Conservation (phyloP, 2,888 invertebrate species). For the Sycophila texana region DNA sequence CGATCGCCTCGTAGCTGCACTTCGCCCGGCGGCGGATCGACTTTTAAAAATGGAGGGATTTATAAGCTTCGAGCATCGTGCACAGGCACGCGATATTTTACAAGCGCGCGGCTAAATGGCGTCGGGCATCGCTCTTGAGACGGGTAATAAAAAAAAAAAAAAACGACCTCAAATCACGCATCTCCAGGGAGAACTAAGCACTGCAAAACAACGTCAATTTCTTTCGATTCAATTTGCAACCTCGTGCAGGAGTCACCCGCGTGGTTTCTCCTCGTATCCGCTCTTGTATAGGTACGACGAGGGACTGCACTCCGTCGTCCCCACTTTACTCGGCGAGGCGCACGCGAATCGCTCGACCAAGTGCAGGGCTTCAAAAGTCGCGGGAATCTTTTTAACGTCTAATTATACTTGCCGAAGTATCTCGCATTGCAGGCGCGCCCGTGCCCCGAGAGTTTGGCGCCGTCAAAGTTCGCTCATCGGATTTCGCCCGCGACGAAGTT, state of each 20-base stretch:
- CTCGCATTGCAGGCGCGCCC: too few species aligned
- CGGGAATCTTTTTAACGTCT: too few species aligned
- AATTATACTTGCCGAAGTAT: too few species aligned
- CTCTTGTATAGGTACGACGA: not conserved
- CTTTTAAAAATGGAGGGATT: constrained; percentile 16
- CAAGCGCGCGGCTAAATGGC: constrained; percentile 9
- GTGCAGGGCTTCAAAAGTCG: too few species aligned
- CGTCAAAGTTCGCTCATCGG: too few species aligned
- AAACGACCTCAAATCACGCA: constrained; percentile 1
- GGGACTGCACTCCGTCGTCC: not conserved
- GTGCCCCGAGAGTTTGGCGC: too few species aligned
- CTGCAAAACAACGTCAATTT: constrained; percentile 22
- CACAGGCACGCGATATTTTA: constrained; percentile 12
- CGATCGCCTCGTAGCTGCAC: not conserved
- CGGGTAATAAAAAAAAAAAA: not conserved
- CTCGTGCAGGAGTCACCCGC: not conserved
- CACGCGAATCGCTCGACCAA: too few species aligned
- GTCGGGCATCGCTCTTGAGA: not conserved
- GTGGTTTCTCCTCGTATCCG: not conserved
- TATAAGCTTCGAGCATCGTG: not conserved
- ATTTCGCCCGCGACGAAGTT: too few species aligned
- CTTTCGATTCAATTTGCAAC: constrained; percentile 14
- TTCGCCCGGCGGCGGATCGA: not conserved
- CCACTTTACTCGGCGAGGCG: too few species aligned
- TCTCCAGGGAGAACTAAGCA: not conserved